Evolutionary conservation across 2,797 vertebrate species (phyloP), one percentile per base, ranked within the genome.

Genomic region (Melanotaenia pygmaea): DNA sequence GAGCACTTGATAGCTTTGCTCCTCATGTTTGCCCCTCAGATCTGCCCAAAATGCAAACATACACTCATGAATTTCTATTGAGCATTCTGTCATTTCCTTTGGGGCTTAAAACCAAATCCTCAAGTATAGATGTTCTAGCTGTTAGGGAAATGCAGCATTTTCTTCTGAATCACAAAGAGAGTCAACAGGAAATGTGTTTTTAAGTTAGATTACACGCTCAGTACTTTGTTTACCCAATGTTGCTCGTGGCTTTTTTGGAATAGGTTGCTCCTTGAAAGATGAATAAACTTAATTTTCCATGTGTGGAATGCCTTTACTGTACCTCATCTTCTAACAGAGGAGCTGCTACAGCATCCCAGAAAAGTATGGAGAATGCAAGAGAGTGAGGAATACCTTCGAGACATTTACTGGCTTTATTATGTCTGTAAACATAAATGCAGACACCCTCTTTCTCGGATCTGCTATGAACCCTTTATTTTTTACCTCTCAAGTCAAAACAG

Each of bases 171-270:
- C 67, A 75, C 74, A 72, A 83, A 74, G 62, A 69, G 78, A 80
- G 73, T 61, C 80, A 73, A 82, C 79, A 34, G 77, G 59, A 77
- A 63, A 77, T 83, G 68, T 74, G 58, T 65, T 53, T 59, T 69
- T 50, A 80, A 84, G 77, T 77, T 69, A 57, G 78, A 85, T 86
- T 87, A 88, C 80, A 81, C 11, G 64, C 76, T 80, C n/a, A 37
- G 40, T 43, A 69, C 76, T 83, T 80, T 91, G 85, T 87, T 88
- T 80, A 73, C 63, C 14, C 70, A 38, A 12, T 35, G 22, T 81
- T 66, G 81, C 85, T 74, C 3, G 64, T 71, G 79, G 84, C 71
- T 43, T 12, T 59, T 80, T 50, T 74, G 28, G 40, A 81, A 78
- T 63, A 54, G 20, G 57, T 64, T 78, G 76, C 58, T 83, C 50